Conservation (phyloP, 2,888 invertebrate species). For the Amphipyra tragopoginis region DNA sequence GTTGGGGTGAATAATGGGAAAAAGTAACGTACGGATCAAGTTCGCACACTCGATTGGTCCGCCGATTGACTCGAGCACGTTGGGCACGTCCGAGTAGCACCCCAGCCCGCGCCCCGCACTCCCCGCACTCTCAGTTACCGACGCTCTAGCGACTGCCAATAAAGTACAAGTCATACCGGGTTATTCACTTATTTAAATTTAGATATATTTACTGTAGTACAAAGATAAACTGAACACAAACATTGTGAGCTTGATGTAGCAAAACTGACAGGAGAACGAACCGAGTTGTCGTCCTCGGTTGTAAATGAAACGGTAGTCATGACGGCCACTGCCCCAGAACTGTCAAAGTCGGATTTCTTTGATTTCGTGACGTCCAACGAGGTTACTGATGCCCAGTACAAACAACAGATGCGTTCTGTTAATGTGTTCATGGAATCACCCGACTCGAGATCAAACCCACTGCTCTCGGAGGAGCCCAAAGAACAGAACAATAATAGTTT, state of each 20-base stretch:
- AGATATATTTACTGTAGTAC: constrained; percentile 87
- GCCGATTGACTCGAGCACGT: constrained; percentile 77
- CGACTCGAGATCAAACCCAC: constrained; percentile 85
- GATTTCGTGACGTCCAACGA: constrained; percentile 96
- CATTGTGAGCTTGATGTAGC: constrained; percentile 73
- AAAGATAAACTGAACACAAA: constrained; percentile 74
- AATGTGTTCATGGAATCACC: constrained; percentile 92
- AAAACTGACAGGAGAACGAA: constrained; percentile 69
- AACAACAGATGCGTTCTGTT: constrained; percentile 92
- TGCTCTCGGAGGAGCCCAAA: constrained; percentile 87
- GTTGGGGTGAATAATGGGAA: constrained; percentile 88
- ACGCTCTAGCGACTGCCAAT: constrained; percentile 88
- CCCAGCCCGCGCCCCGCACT: constrained; percentile 70
- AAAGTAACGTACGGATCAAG: constrained; percentile 88
- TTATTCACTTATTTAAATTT: constrained; percentile 84
- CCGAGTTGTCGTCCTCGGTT: constrained; percentile 84
- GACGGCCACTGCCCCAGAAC: constrained; percentile 95
- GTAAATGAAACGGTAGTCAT: constrained; percentile 93
- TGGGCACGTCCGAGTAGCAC: constrained; percentile 80
- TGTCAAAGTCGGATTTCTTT: constrained; percentile 96
- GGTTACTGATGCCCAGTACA: constrained; percentile 92
- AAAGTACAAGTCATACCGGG: constrained; percentile 89
- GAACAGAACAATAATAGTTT: constrained; percentile 92
- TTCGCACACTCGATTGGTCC: constrained; percentile 88
- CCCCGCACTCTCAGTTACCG: constrained; percentile 85